Conservation (phyloP, 2,888 invertebrate species). For the Apeira syringaria region DNA sequence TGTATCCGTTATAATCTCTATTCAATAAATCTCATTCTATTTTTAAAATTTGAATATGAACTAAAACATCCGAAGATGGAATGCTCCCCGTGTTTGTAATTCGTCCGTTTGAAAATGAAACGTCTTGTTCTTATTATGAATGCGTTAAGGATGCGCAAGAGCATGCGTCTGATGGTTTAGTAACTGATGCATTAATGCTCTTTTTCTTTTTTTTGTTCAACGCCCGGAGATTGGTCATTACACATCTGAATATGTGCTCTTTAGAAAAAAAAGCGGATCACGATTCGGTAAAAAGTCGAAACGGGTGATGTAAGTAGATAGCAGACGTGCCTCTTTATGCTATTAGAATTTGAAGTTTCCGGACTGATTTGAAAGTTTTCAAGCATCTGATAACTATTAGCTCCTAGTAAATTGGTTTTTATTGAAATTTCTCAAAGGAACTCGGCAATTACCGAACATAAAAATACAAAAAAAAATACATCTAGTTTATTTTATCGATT, state of each 20-base stretch:
- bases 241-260: slow-evolving; percentile 80
- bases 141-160: slow-evolving; percentile 78
- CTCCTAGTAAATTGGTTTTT: slow-evolving; percentile 46
- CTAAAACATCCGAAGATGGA: slow-evolving; percentile 58
- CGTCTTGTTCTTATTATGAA: slow-evolving; percentile 79
- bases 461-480: slow-evolving; percentile 16
- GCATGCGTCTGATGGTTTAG: slow-evolving; percentile 81
- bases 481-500: slow-evolving; percentile 21
- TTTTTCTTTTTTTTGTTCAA: slow-evolving; percentile 60
- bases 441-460: slow-evolving; percentile 28
- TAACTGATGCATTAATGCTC: slow-evolving; percentile 80
- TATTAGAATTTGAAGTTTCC: slow-evolving; percentile 76
- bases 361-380: slow-evolving; percentile 70
- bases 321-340: slow-evolving; percentile 77
- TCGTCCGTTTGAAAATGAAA: slow-evolving; percentile 71
- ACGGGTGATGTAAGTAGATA: slow-evolving; percentile 72
- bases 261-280: slow-evolving; percentile 75
- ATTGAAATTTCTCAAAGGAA: slow-evolving; percentile 39
- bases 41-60: slow-evolving; percentile 77
- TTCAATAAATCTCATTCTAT: slow-evolving; percentile 24
- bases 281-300: slow-evolving; percentile 75
- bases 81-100: slow-evolving; percentile 71
- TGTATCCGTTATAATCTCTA: slow-evolving; percentile 11
- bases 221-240: slow-evolving; percentile 81
- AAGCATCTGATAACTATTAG: slow-evolving; percentile 39